Evolutionary conservation across 35 echinoderm and acorn worm species (phyloP).

Genomic region (Chiridota heheva): DNA sequence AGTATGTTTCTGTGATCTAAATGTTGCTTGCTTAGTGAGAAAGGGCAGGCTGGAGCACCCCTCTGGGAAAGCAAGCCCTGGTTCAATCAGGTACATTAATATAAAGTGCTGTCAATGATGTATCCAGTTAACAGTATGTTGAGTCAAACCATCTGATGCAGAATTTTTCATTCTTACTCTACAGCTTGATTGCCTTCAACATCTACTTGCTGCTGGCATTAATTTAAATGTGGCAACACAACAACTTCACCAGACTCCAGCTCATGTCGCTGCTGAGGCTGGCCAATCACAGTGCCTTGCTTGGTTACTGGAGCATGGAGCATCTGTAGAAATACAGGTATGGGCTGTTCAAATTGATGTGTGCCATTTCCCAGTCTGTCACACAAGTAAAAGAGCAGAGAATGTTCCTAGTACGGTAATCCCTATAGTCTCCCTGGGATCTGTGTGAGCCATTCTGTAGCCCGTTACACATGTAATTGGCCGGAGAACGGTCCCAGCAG

Average conservation of each 20-base stretch:
- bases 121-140: no score
- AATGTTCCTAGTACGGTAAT: neutral
- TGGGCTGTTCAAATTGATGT: neutral
- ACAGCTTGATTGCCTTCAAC: constrained; percentile 73
- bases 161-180: constrained; percentile 19
- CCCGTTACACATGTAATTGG: no score
- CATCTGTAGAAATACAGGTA: constrained; percentile 70
- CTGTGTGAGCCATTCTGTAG: neutral
- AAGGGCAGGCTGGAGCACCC: no score
- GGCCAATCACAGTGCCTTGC: constrained; percentile 62
- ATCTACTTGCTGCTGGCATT: constrained; percentile 54
- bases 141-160: no score
- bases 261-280: constrained; percentile 71
- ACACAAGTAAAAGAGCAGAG: neutral
- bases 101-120: no score
- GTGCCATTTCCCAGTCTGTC: neutral
- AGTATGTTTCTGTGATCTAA: no score
- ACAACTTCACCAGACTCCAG: constrained; percentile 71
- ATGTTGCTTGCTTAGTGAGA: no score
- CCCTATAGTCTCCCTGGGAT: neutral
- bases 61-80: no score
- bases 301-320: constrained; percentile 61
- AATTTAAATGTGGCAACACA: constrained; percentile 77
- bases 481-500: no score
- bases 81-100: no score